phyloP scores from a whole-genome alignment of 2,888 invertebrate species.

The Chalcis sispes region DNA sequence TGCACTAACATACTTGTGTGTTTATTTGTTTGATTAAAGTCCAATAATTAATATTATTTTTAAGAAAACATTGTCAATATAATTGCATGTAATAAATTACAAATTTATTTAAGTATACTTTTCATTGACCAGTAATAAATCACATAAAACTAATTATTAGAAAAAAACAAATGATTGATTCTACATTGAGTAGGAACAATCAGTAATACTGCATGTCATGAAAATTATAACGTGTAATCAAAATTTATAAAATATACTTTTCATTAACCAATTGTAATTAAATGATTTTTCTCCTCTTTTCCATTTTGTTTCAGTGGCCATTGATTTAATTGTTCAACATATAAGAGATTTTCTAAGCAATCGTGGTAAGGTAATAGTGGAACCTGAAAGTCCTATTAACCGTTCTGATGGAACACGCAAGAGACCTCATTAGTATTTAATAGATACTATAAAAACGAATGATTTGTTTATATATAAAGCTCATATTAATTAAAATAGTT shows the following conservation, averaged over 20 bases:
- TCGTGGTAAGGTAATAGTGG: constrained; percentile 73
- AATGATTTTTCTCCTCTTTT: constrained; percentile 56
- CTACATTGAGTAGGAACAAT: constrained; percentile 18
- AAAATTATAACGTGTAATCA: constrained; percentile 52
- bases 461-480: constrained; percentile 40
- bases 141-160: too few species aligned
- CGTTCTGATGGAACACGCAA: constrained; percentile 68
- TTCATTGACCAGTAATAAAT: too few species aligned
- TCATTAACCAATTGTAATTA: constrained; percentile 34
- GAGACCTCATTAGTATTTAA: constrained; percentile 69
- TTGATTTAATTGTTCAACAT: constrained; percentile 97
- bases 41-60: too few species aligned
- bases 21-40: constrained; percentile 35
- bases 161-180: constrained; percentile 18
- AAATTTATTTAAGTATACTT: too few species aligned
- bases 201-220: constrained; percentile 45
- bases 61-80: too few species aligned
- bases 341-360: constrained; percentile 92
- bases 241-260: constrained; percentile 57
- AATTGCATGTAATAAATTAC: too few species aligned
- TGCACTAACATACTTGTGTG: constrained; percentile 29
- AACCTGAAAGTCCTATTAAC: constrained; percentile 69
- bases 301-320: constrained; percentile 88
- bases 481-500: constrained; percentile 27
- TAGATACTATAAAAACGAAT: constrained; percentile 25